A percentile compares a stretch with the other conserved stretches of the same genome.
Conservation (phyloP, 2,797 vertebrate genomes). For the Sebastes matsubarae region DNA sequence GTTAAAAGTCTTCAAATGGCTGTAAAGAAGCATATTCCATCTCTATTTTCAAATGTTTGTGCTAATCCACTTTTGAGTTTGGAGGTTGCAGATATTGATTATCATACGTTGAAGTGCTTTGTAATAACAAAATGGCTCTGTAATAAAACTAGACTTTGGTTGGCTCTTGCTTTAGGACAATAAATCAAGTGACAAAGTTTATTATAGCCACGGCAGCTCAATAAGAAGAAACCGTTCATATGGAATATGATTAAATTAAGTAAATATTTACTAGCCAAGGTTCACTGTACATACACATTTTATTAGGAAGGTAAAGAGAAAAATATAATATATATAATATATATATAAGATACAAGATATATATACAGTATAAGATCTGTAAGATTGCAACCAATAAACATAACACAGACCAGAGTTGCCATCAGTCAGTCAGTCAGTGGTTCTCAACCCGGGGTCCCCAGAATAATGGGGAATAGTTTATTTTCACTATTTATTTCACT, state of each 20-base stretch:
- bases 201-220: background rate
- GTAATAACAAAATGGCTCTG: background rate
- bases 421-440: background rate
- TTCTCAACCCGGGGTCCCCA: too few relatives aligned
- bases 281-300: background rate
- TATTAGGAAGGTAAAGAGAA: background rate
- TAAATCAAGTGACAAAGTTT: slow-evolving; percentile 22
- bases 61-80: slow-evolving; percentile 28
- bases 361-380: too few relatives aligned
- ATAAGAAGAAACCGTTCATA: background rate
- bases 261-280: background rate
- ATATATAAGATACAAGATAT: too few relatives aligned
- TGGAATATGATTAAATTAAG: background rate
- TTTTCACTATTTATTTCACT: too few relatives aligned
- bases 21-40: background rate
- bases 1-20: background rate
- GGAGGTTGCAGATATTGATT: slow-evolving; percentile 1
- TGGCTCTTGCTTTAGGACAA: slow-evolving; percentile 7
- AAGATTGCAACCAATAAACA: background rate
- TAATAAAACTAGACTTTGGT: slow-evolving; percentile 12
- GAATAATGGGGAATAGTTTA: too few relatives aligned
- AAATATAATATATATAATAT: background rate
- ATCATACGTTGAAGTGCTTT: slow-evolving; percentile 8
- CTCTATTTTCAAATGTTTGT: slow-evolving; percentile 2
- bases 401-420: background rate